Evolutionary conservation across 2,888 invertebrate species (phyloP).

Genomic region (Gymnocheta viridis): DNA sequence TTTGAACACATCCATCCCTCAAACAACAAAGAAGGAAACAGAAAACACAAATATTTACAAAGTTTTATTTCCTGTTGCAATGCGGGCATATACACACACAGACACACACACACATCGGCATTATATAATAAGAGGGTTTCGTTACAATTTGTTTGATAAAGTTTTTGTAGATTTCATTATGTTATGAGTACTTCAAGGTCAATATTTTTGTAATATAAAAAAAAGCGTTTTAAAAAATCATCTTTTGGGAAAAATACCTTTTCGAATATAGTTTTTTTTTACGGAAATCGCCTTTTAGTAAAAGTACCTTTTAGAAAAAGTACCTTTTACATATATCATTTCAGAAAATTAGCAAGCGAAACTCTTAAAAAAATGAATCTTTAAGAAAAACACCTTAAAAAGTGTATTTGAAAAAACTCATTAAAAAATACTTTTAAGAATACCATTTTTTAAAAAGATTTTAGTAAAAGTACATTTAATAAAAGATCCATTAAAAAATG

Average conservation of each 20-base stretch:
- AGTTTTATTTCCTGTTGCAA: conserved; percentile 32
- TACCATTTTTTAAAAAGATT: too few relatives aligned
- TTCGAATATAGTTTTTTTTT: too few relatives aligned
- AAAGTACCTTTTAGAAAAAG: not conserved
- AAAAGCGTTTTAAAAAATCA: not conserved
- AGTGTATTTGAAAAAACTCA: too few relatives aligned
- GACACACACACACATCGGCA: not conserved
- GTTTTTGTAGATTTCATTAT: not conserved
- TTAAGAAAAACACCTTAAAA: too few relatives aligned
- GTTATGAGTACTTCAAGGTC: not conserved
- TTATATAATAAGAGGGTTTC: not conserved
- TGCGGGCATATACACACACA: not conserved
- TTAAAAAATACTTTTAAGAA: too few relatives aligned
- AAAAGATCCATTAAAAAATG: too few relatives aligned
- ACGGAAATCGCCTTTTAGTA: too few relatives aligned
- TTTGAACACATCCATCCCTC: not conserved
- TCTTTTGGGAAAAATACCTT: not conserved
- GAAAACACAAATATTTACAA: conserved; percentile 48
- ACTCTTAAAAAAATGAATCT: too few relatives aligned
- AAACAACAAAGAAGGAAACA: conserved; percentile 20
- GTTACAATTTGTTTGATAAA: not conserved
- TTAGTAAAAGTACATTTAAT: too few relatives aligned
- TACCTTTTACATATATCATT: not conserved
- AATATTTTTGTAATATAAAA: not conserved
- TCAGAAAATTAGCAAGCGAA: too few relatives aligned